Percentiles rank a stretch among this genome's conserved stretches.
phyloP scores from a whole-genome alignment of 2,888 invertebrate genomes.

The Nephrotoma appendiculata region DNA sequence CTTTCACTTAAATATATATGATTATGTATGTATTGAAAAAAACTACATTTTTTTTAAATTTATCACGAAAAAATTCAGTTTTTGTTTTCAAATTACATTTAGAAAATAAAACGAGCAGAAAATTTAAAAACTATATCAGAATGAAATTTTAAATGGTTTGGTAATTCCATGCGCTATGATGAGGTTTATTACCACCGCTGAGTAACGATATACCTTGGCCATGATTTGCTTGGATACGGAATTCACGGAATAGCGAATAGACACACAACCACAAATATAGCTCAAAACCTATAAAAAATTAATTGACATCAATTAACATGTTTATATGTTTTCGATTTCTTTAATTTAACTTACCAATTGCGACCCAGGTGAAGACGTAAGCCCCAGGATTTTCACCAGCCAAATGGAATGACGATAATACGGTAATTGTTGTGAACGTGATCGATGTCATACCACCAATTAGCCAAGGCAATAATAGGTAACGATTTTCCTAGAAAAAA shows the following conservation, averaged over 20 bases:
- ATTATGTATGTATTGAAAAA: not conserved
- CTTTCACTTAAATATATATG: not conserved
- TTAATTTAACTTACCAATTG: not conserved
- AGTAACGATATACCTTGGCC: not conserved
- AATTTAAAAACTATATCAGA: not conserved
- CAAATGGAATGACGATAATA: not conserved
- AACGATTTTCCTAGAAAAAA: not conserved
- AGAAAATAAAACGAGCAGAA: not conserved
- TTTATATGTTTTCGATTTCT: not conserved
- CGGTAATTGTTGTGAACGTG: not conserved
- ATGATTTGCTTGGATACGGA: not conserved
- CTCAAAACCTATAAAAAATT: not conserved
- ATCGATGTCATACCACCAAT: not conserved
- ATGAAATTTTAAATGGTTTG: not conserved
- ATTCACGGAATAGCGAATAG: not conserved
- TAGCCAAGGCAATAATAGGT: not conserved
- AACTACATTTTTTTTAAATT: not conserved
- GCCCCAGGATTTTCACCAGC: not conserved
- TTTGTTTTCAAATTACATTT: not conserved
- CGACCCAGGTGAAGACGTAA: not conserved
- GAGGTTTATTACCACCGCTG: not conserved
- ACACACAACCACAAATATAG: not conserved
- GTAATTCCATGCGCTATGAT: not conserved
- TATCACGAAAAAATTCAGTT: not conserved
- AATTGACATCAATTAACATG: not conserved